These are phyloP conservation scores for Takifugu bimaculatus DNA, from an alignment of 2,113 vertebrate species.

Conservation along the genomic window DNA sequence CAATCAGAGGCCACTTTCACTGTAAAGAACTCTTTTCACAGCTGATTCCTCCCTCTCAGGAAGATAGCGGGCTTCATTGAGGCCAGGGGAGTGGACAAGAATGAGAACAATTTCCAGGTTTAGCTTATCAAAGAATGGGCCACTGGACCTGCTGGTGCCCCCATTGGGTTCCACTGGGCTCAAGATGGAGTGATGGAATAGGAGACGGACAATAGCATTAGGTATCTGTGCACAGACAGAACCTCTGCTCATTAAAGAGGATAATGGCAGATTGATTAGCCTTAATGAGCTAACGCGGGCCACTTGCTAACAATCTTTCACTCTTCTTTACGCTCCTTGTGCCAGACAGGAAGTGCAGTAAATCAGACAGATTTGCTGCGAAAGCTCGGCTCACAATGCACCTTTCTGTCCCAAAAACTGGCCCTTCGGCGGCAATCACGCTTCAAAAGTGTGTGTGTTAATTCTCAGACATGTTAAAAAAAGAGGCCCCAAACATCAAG, in stretches of 20 bases:
- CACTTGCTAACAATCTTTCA: conserved; percentile 63
- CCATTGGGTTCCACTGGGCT: conserved; percentile 42
- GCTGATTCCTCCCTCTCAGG: conserved; percentile 26
- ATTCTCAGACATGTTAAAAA: conserved; percentile 21
- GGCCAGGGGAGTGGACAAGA: conserved; percentile 57
- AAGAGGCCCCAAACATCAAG: conserved; percentile 13
- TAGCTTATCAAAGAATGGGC: conserved; percentile 78
- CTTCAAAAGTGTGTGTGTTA: conserved; percentile 15
- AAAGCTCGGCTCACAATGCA: conserved; percentile 62
- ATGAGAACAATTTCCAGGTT: conserved; percentile 73
- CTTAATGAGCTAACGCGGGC: conserved; percentile 81
- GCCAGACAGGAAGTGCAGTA: conserved; percentile 71
- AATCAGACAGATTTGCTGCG: conserved; percentile 67
- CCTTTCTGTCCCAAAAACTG: conserved; percentile 67
- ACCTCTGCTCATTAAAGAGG: conserved; percentile 63
- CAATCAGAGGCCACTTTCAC: conserved; percentile 76
- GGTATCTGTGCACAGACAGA: conserved; percentile 58
- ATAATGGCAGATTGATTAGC: conserved; percentile 85
- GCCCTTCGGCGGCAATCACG: conserved; percentile 28
- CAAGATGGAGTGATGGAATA: conserved; percentile 34
- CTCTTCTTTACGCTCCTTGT: conserved; percentile 5
- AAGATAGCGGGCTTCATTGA: conserved; percentile 64
- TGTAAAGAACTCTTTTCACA: conserved; percentile 53
- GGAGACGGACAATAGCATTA: conserved; percentile 64
- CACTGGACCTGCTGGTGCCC: conserved; percentile 49